These are phyloP conservation scores for Sylvia atricapilla DNA, from an alignment of 2,113 vertebrate species.

Conservation along the genomic window DNA sequence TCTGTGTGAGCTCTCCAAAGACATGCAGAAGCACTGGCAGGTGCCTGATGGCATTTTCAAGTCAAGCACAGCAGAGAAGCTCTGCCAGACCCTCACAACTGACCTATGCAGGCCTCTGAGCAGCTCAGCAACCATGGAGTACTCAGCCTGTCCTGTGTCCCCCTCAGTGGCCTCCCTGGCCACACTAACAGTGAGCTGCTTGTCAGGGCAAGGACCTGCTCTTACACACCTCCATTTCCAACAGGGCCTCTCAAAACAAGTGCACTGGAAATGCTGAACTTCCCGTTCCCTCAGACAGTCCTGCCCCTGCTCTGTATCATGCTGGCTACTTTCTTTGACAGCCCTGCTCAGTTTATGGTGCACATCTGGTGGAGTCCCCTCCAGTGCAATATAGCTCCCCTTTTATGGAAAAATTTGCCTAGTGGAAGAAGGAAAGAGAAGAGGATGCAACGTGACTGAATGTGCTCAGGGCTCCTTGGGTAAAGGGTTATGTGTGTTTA, in stretches of 20 bases:
- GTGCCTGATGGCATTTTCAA: not conserved
- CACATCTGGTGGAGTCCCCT: slow-evolving; percentile 38
- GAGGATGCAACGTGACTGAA: not conserved
- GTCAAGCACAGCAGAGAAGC: not conserved
- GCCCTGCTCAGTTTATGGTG: slow-evolving; percentile 11
- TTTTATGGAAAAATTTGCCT: slow-evolving; percentile 54
- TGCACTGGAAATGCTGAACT: not conserved
- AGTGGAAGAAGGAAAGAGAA: not conserved
- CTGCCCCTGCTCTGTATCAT: not conserved
- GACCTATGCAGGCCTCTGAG: not conserved
- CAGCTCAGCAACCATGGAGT: fast-evolving
- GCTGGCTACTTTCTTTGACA: not conserved
- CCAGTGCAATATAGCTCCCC: slow-evolving; percentile 36
- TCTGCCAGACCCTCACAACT: not conserved
- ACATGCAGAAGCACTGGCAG: not conserved
- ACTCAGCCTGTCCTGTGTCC: not conserved
- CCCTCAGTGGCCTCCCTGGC: not conserved
- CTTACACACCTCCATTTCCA: not conserved
- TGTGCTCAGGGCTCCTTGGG: slow-evolving; percentile 18
- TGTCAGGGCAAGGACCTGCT: not conserved
- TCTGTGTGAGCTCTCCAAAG: not conserved
- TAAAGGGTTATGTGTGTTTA: slow-evolving; percentile 51
- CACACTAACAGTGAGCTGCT: fast-evolving
- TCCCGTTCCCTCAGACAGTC: not conserved
- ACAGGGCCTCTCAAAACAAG: not conserved